Conservation (phyloP, 1,140 invertebrate species). For the Brachionus asplanchnoidis region DNA sequence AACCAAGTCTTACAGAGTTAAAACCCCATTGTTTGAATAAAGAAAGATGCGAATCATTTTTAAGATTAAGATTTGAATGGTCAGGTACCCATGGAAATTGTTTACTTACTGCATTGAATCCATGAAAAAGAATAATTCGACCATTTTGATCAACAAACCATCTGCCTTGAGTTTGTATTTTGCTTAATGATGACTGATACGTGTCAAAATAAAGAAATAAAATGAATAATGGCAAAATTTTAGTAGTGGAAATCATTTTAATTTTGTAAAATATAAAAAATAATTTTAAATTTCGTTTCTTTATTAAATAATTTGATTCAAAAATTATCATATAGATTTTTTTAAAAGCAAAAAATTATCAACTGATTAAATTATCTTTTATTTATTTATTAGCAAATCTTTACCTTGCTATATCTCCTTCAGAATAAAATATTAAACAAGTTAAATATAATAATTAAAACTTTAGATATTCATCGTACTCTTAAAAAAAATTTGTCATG, state of each 20-base stretch:
- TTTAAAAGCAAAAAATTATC: too few species aligned
- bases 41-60: constrained; percentile 44
- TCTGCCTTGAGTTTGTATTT: constrained; percentile 19
- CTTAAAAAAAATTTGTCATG: too few species aligned
- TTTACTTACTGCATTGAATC: constrained; percentile 46
- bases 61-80: constrained; percentile 36
- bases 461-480: too few species aligned
- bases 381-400: too few species aligned
- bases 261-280: too few species aligned
- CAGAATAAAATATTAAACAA: too few species aligned
- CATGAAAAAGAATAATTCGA: constrained; percentile 46
- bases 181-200: background rate
- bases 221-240: background rate
- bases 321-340: too few species aligned
- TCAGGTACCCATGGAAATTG: constrained; percentile 45
- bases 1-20: constrained; percentile 46
- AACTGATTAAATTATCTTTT: too few species aligned
- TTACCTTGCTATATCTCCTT: too few species aligned
- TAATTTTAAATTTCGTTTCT: too few species aligned
- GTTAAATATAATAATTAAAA: too few species aligned
- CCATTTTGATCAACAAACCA: constrained; percentile 44
- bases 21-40: constrained; percentile 46
- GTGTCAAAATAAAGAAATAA: background rate
- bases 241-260: background rate
- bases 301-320: too few species aligned